Evolutionary conservation across 2,888 invertebrate species (phyloP), one percentile per base, ranked within the genome.

Genomic region (Ornithoptera alexandrae): DNA sequence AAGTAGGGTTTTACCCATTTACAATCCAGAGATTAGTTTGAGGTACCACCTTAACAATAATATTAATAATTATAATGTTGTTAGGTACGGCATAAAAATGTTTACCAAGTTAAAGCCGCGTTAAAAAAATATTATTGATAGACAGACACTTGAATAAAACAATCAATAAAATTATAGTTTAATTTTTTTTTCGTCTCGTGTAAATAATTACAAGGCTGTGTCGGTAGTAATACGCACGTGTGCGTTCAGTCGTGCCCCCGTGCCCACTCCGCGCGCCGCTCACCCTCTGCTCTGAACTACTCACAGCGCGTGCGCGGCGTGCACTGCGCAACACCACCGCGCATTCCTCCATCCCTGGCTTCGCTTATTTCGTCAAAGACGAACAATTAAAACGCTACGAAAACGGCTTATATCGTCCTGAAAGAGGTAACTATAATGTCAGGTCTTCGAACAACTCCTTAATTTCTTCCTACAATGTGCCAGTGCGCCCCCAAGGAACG

Each of bases 351-450:
- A 81, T 81, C 82, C 78, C 80, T 77, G 75, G 75, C 78, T 75
- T 75, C 79, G 74, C 83, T 77, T 88, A 88, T 90, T 90, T 90
- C 89, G 81, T 73, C 80, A 73, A 77, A 79, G 79, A 81, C 76
- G 77, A 79, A 84, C 84, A 76, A 81, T 82, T 87, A 88, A 89
- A 90, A 87, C 85, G 82, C 78, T 74, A 86, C 87, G 86, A 88
- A 89, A 88, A 83, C 79, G 72, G 76, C 73, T 72, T 79, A 78
- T 78, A 74, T 69, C 76, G 74, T 70, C 74, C 72, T 71, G 77
- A 81, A 80, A 79, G 79, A 90, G 89, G 91, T 90, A 88, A 89
- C 76, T 70, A 76, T 79, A 76, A 74, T 57, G 69, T 71, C 75
- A 74, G 73, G 70, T 74, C 72, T 72, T 74, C 62, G n/a, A 67